These are phyloP conservation scores for Clamator glandarius DNA, from an alignment of 2,797 vertebrate species.

Conservation along the genomic window DNA sequence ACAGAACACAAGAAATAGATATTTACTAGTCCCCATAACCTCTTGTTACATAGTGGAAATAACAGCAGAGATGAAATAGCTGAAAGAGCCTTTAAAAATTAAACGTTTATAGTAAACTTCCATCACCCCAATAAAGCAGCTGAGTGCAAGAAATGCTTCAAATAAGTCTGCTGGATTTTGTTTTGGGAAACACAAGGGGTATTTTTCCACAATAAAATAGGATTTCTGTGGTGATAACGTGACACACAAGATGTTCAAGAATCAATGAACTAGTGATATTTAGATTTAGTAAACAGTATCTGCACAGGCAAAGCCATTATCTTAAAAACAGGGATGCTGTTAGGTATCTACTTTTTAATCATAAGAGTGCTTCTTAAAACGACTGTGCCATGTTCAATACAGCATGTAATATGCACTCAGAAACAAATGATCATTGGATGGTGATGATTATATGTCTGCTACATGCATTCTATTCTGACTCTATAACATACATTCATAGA, in stretches of 20 bases:
- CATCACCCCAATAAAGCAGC: conserved; percentile 11
- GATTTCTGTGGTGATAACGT: conserved; percentile 20
- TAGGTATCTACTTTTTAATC: conserved; percentile 14
- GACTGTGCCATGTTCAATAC: conserved; percentile 28
- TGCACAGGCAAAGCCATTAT: conserved; percentile 44
- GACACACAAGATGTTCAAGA: conserved; percentile 35
- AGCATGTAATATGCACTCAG: conserved; percentile 60
- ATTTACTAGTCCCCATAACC: conserved; percentile 17
- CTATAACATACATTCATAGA: conserved; percentile 69
- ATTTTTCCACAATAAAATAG: background rate
- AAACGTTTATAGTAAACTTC: conserved; percentile 29
- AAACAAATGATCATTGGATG: conserved; percentile 62
- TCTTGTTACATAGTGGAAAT: background rate
- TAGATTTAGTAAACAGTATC: conserved; percentile 53
- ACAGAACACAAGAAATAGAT: conserved; percentile 27
- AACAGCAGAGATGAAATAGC: background rate
- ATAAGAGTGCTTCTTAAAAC: conserved; percentile 41
- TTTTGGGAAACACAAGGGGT: background rate
- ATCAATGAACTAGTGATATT: conserved; percentile 15
- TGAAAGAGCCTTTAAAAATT: conserved; percentile 11
- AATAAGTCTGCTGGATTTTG: background rate
- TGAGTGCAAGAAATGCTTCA: conserved; percentile 13
- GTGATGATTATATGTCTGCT: conserved; percentile 49
- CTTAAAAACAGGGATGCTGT: conserved; percentile 19
- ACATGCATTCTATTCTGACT: conserved; percentile 66